Evolutionary conservation across 2,113 vertebrate species (phyloP).

Genomic region (Natator depressus): DNA sequence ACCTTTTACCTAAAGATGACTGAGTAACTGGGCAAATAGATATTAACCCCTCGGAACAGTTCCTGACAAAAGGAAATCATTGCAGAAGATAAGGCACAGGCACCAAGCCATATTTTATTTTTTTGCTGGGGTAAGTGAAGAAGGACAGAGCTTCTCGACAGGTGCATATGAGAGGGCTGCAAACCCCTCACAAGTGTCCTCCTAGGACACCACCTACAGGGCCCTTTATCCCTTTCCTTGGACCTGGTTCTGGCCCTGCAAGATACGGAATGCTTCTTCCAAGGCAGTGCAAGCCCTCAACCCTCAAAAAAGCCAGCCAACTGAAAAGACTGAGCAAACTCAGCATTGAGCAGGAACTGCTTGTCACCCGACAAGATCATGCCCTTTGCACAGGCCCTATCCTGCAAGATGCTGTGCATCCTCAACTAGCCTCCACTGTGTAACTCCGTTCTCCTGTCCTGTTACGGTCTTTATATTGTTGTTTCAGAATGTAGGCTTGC

Average conservation of each 20-base stretch:
- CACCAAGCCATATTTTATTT: neutral
- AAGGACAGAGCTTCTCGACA: conserved; percentile 29
- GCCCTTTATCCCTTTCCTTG: neutral
- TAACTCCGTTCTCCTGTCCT: no score
- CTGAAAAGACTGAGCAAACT: neutral
- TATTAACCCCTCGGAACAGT: conserved; percentile 73
- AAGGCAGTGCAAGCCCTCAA: neutral
- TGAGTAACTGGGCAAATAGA: conserved; percentile 69
- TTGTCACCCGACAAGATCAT: neutral
- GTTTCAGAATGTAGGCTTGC: neutral
- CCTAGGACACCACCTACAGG: neutral
- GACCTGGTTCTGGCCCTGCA: neutral
- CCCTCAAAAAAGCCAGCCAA: accelerated
- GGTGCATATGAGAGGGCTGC: conserved; percentile 30
- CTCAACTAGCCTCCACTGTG: neutral
- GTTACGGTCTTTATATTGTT: neutral
- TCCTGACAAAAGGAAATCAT: conserved; percentile 57
- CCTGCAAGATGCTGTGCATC: accelerated
- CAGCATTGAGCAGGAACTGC: neutral
- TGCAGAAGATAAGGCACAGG: conserved; percentile 60
- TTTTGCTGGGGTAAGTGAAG: conserved; percentile 13
- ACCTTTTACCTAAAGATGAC: conserved; percentile 66
- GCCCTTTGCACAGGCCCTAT: accelerated
- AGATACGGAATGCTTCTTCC: neutral
- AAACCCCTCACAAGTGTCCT: conserved; percentile 19